A percentile compares a stretch with the other conserved stretches of the same genome.
phyloP scores from a whole-genome alignment of 2,113 vertebrate genomes.

The Pluvianellus socialis region DNA sequence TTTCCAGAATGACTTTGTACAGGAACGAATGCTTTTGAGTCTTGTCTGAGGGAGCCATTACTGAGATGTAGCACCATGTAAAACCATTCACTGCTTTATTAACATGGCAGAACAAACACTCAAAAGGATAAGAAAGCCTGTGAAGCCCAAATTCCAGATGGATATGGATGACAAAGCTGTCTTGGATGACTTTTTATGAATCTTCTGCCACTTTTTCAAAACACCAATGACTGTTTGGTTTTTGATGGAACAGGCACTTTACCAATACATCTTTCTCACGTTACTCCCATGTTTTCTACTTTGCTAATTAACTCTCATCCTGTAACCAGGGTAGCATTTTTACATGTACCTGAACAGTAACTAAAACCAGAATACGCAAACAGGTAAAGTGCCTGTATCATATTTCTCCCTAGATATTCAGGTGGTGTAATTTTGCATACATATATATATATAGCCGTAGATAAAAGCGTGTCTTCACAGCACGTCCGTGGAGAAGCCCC shows the following conservation, averaged over 20 bases:
- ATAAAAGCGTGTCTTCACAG: neutral
- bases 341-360: neutral
- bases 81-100: neutral
- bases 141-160: neutral
- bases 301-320: neutral
- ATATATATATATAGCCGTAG: neutral
- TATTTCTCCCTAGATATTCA: neutral
- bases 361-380: neutral
- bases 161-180: accelerated
- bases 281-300: neutral
- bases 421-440: neutral
- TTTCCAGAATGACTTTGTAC: neutral
- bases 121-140: neutral
- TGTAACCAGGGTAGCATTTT: neutral
- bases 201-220: neutral
- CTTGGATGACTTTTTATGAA: neutral
- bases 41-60: neutral
- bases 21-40: neutral
- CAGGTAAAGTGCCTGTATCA: neutral
- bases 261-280: neutral
- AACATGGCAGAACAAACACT: neutral
- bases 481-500: neutral
- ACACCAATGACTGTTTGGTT: neutral
- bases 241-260: neutral
- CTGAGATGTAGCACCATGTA: neutral